A percentile compares a stretch with the other conserved stretches of the same genome.
These are phyloP conservation scores for Benthosema pterotum DNA, from an alignment of 2,797 vertebrate genomes.

Conservation along the genomic window DNA sequence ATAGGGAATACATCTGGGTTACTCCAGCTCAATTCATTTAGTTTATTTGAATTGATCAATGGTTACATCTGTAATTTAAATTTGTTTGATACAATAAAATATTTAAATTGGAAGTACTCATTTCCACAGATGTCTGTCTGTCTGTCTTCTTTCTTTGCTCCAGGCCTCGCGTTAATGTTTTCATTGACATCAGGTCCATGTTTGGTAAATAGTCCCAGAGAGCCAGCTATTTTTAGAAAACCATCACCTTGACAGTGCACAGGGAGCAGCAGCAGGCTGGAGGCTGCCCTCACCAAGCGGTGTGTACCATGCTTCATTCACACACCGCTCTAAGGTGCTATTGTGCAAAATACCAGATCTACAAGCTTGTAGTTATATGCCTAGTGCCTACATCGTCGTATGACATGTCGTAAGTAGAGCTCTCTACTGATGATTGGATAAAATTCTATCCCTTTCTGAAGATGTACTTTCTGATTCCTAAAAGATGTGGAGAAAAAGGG, in stretches of 20 bases:
- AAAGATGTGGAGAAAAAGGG: too few species aligned
- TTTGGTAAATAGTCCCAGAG: constrained; percentile 1
- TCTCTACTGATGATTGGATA: too few species aligned
- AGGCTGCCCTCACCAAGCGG: not conserved
- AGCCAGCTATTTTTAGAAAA: constrained; percentile 11
- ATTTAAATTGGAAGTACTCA: constrained; percentile 61
- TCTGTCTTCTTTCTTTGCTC: not conserved
- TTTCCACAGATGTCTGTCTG: not conserved
- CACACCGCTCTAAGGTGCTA: too few species aligned
- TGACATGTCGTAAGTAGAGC: too few species aligned
- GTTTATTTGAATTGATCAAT: constrained; percentile 63
- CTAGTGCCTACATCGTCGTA: too few species aligned
- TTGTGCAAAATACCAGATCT: too few species aligned
- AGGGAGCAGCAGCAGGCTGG: not conserved
- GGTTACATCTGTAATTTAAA: constrained; percentile 67
- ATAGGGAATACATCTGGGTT: constrained; percentile 42
- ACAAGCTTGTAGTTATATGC: too few species aligned
- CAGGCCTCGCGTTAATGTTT: not conserved
- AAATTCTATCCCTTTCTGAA: too few species aligned
- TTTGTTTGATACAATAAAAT: constrained; percentile 79
- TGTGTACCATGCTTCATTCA: not conserved
- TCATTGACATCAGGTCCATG: not conserved
- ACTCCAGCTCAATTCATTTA: constrained; percentile 47
- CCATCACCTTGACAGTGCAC: not conserved
- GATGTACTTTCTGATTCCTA: too few species aligned